Base-by-base conservation (phyloP, 2,888 invertebrate species). In the Acholoe squamosa region DNA sequence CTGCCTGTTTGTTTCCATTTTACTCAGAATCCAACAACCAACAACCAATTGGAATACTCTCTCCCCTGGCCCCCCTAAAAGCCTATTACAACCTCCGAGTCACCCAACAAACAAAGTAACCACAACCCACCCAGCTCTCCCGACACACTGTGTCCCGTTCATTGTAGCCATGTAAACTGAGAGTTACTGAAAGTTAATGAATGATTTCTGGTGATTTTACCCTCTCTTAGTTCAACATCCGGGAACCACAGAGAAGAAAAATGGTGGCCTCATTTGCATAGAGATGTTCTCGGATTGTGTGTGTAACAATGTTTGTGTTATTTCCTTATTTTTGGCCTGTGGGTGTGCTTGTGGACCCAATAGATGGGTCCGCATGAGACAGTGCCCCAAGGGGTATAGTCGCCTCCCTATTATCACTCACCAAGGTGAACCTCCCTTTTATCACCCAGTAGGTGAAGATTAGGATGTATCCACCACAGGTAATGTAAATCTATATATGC, bases 231-330 rank as follows among this genome's bases (percentile, higher is more conserved):
- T 43, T 43, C 10, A 34, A 80, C 22, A 80, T 34, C 80, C 43
- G 80, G 33, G 34, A 80, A 80, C 80, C 80, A 80, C 80, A 80
- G 80, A 71, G 31, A 71, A 71, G n/a, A 61, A 14, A 76, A 25
- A 61, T 25, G 34, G 5, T 80, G 80, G 43, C 80, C 80, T 80
- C 80, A 80, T 80, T 80, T 80, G 80, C 80, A 80, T 80, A 80
- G 80, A 80, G 80, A 33, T 80, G 80, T 80, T 80, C 80, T 80
- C 43, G 80, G 80, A 71, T 28, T 3, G 33, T 34, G 80, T 31
- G 61, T 61, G 61, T 19, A 61, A 22, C 31, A 43, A 80, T 16
- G 80, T 28, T 16, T 61, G 61, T 71, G 19, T 61, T 61, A n/a
- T 61, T 61, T 61, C n/a, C 5, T 28, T 28, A n/a, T n/a, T 71